A percentile compares a stretch with the other conserved stretches of the same genome.
These are phyloP conservation scores for Diprion similis DNA, from an alignment of 1,140 invertebrate genomes.

Conservation along the genomic window DNA sequence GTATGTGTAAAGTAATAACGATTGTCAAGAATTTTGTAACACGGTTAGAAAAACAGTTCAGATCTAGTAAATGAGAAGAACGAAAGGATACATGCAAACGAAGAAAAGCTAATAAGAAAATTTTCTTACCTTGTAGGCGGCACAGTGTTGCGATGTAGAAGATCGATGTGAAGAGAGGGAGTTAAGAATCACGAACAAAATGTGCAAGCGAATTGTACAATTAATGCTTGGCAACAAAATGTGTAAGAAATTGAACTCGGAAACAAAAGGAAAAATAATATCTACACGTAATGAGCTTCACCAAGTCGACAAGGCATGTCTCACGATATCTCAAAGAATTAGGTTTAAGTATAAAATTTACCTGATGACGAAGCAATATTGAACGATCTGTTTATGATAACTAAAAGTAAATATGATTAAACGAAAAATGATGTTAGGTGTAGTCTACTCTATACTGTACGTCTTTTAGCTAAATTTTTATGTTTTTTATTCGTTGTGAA, in stretches of 20 bases:
- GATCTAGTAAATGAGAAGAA: too few relatives aligned
- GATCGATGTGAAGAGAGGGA: too few relatives aligned
- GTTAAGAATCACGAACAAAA: too few relatives aligned
- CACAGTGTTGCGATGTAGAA: too few relatives aligned
- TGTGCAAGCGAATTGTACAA: too few relatives aligned
- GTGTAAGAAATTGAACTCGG: background rate
- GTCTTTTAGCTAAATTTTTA: constrained; percentile 48
- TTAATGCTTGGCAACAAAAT: too few relatives aligned
- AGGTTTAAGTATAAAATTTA: constrained; percentile 47
- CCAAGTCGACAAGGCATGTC: background rate
- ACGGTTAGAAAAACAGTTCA: too few relatives aligned
- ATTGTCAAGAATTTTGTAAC: too few relatives aligned
- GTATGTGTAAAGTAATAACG: background rate
- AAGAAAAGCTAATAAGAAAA: too few relatives aligned
- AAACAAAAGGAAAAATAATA: background rate
- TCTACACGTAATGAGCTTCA: too few relatives aligned
- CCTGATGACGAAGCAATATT: constrained; percentile 54
- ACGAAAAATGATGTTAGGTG: constrained; percentile 42
- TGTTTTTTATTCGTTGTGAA: constrained; percentile 50
- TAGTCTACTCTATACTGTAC: constrained; percentile 45
- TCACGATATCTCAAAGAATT: constrained; percentile 9
- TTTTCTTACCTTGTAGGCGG: too few relatives aligned
- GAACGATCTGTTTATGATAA: constrained; percentile 42
- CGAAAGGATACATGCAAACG: background rate
- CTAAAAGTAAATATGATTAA: constrained; percentile 18